phyloP scores from a whole-genome alignment of 2,113 vertebrate genomes.

The Pontoporia blainvillei region DNA sequence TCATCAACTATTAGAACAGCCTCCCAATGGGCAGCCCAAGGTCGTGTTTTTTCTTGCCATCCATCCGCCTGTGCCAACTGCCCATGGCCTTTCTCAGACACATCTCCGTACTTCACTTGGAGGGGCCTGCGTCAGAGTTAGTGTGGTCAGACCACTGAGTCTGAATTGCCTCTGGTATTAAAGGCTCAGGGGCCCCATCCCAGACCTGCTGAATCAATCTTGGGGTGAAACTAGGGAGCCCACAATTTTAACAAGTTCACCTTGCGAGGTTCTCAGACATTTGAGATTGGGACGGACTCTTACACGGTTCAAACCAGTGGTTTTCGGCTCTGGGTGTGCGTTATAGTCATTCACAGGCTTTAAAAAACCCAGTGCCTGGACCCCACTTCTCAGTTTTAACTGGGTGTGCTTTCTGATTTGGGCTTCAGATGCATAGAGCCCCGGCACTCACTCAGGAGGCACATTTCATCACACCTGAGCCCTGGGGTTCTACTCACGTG shows the following conservation, averaged over 20 bases:
- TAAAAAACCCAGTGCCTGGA: background rate
- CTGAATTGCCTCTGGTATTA: background rate
- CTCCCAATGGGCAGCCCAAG: background rate
- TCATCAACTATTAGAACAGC: background rate
- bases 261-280: background rate
- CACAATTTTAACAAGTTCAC: background rate
- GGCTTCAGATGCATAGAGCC: background rate
- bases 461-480: background rate
- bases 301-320: background rate
- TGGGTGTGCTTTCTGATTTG: background rate
- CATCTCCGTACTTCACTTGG: no score
- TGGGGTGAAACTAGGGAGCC: background rate
- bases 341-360: background rate
- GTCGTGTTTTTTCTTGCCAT: fast-evolving
- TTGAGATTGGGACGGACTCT: background rate
- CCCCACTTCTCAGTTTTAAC: background rate
- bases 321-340: background rate
- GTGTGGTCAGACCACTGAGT: background rate
- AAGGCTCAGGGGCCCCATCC: background rate
- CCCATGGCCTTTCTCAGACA: fast-evolving
- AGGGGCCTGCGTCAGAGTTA: no score
- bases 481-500: background rate
- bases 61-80: no score
- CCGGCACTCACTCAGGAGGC: no score
- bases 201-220: background rate